Evolutionary conservation across 2,888 invertebrate species (phyloP), one percentile per base, ranked within the genome.

Genomic region (Lochmaea crataegi): DNA sequence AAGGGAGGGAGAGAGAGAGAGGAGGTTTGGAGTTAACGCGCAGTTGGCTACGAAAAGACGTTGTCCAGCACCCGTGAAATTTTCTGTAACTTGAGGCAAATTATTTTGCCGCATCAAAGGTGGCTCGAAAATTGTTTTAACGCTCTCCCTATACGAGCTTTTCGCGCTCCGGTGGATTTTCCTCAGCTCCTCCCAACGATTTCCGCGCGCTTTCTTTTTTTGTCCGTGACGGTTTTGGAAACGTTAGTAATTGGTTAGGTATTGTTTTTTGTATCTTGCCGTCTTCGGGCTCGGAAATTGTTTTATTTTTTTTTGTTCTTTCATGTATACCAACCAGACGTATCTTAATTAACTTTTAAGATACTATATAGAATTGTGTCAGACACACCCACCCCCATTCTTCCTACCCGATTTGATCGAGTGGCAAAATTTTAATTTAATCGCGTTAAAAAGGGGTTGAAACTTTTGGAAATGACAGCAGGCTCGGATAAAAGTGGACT

Each of bases 81-180:
- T 82, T 82, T 83, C 81, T 81, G 82, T 83, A 83, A 83, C 83
- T 83, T 83, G 82, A 83, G 83, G 84, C 83, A 82, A 84, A 84
- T 84, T 83, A 84, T 83, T 76, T 76, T 77, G 75, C 75, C 72
- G 76, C 76, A 74, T 74, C 76, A 76, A 74, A 74, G 73, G 76
- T 74, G 73, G 53, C 74, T 76, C 70, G 82, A 83, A 84, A 83
- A 84, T 84, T 84, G 84, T 84, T 84, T 84, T 84, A 84, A 84
- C 84, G 81, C 84, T 82, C 81, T 79, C 82, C 82, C 82, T 78
- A 77, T 79, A 79, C 78, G 78, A 63, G 63, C 75, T 78, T 78
- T 79, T 76, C 72, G 45, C 72, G 69, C 75, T 72, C 68, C 63
- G 65, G 18, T 72, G 72, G 68, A 57, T 65, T 65, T 68, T 53